Evolutionary conservation across 2,888 invertebrate species (phyloP), one percentile per base, ranked within the genome.

Genomic region (Xanthostigma xanthostigma): DNA sequence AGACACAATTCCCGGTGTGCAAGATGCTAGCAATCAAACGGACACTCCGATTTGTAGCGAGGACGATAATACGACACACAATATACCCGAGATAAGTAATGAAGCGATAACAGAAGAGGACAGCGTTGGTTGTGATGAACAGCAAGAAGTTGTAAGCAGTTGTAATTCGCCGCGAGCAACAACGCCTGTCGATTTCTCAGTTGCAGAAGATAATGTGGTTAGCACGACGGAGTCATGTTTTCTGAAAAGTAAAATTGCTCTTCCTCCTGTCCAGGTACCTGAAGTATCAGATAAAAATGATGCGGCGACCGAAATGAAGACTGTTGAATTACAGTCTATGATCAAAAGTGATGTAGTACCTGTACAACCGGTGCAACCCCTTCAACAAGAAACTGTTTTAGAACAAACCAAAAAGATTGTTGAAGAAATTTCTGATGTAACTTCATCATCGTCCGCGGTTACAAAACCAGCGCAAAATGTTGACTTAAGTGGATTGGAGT

Each of bases 1-100:
- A 12, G 55, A 50, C 42, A 52, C 41, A 38, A 36, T 38, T 2
- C 70, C 75, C 1, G 77, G 78, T 51, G 84, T 84, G n/a, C 86
- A 78, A 62, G 87, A 88, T 59, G 87, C 87, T 0, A 84, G 84
- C 46, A 88, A 87, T 60, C 88, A 89, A 67, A 88, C 88, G 0
- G 87, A 88, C 58, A 79, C 83, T 14, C 78, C 82, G 0, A 67
- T 73, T 2, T 75, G 77, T 57, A 82, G 81, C 56, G 83, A 83
- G 48, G 82, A 83, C 54, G 83, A 72, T 49, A 64, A 72, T 50
- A 68, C 70, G 0, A 70, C 50, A 34, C 53, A 55, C 17, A 48
- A 52, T 3, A 45, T 53, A 8, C 39, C 49, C 9, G 55, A 56
- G 11, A 49, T 49, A n/a, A 48, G 45, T 10, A 41, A 46, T 38